Conservation (phyloP, 2,888 invertebrate species). For the Scaptomyza caliginosa region DNA sequence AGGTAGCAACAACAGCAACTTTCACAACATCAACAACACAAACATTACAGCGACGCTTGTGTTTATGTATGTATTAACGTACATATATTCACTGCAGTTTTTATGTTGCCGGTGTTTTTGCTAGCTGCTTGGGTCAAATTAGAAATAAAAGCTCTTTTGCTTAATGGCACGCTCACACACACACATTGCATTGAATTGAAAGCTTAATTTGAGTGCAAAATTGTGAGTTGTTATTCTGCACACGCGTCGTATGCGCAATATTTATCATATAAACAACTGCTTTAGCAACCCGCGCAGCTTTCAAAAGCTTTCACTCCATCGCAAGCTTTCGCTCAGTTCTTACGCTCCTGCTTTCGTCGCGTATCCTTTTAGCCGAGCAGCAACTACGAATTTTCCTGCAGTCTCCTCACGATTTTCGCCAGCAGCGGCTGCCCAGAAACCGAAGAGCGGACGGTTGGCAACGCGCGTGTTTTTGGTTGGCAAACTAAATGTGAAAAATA, state of each 20-base stretch:
- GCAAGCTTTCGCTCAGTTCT: constrained; percentile 43
- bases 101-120: constrained; percentile 64
- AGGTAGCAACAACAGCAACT: constrained; percentile 1
- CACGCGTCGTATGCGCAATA: constrained; percentile 33
- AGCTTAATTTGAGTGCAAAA: constrained; percentile 15
- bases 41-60: constrained; percentile 26
- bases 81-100: constrained; percentile 36
- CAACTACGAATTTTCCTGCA: constrained; percentile 46
- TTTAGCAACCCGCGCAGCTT: constrained; percentile 48
- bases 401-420: constrained; percentile 74
- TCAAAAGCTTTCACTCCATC: constrained; percentile 54
- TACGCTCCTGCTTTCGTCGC: constrained; percentile 34
- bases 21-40: background rate
- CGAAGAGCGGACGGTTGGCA: constrained; percentile 60
- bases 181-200: constrained; percentile 15
- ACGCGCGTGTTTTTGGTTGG: constrained; percentile 66
- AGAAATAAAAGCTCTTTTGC: constrained; percentile 69
- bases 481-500: constrained; percentile 48
- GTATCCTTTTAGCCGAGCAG: constrained; percentile 55
- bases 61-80: constrained; percentile 5
- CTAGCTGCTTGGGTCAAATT: constrained; percentile 57
- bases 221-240: constrained; percentile 8
- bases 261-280: constrained; percentile 11
- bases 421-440: constrained; percentile 54
- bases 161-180: constrained; percentile 33